A percentile compares a stretch with the other conserved stretches of the same genome.
Conservation (phyloP, 2,113 vertebrate species). For the Butastur rufipennis region DNA sequence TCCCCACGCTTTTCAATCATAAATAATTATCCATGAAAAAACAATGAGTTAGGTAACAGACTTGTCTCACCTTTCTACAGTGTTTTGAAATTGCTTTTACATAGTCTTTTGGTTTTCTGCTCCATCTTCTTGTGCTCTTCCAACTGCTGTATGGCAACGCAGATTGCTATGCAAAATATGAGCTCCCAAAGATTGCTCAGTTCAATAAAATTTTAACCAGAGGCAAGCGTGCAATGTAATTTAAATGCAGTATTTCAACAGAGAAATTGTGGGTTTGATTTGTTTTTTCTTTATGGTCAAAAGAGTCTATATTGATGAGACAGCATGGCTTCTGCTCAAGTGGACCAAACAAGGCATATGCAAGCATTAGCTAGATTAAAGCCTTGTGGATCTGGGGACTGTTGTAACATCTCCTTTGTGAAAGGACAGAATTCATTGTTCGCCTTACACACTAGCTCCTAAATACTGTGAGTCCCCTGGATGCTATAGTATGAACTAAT, state of each 20-base stretch:
- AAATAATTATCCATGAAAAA: constrained; percentile 22
- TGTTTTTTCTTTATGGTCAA: not conserved
- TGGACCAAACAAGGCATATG: not conserved
- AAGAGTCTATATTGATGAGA: not conserved
- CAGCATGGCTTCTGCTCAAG: not conserved
- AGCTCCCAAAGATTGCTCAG: not conserved
- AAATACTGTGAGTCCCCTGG: not conserved
- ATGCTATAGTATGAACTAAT: not conserved
- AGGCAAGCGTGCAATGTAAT: not conserved
- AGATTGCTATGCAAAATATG: not conserved
- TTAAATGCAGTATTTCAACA: not conserved
- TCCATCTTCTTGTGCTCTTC: not conserved
- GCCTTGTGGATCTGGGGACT: not conserved
- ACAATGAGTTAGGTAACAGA: not conserved
- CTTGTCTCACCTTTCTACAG: not conserved
- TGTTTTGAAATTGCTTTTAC: not conserved
- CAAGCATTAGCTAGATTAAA: not conserved
- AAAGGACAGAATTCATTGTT: not conserved
- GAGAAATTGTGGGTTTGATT: not conserved
- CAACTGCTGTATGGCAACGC: constrained; percentile 23
- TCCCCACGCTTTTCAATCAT: not conserved
- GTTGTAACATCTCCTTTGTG: not conserved
- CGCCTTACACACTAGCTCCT: not conserved
- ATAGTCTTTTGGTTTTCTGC: not conserved
- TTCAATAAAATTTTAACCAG: constrained; percentile 19